Conservation (phyloP, 2,888 invertebrate genomes). For the Phyllotreta cruciferae region DNA sequence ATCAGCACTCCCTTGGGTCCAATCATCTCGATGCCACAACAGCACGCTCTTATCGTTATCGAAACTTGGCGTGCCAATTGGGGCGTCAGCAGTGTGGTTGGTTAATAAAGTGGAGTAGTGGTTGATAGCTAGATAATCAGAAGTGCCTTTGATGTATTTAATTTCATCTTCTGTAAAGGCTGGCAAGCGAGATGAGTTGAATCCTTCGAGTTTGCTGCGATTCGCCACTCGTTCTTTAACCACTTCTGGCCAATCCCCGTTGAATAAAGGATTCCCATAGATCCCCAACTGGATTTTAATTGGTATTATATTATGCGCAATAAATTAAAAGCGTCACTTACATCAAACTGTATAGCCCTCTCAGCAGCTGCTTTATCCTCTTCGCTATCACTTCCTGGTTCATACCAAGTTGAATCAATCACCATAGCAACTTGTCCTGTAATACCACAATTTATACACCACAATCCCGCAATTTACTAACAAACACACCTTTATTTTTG, state of each 20-base stretch:
- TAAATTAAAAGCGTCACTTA: not conserved
- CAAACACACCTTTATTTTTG: slow-evolving; percentile 32
- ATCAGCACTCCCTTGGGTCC: slow-evolving; percentile 21
- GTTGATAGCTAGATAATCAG: slow-evolving; percentile 79
- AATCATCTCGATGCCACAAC: slow-evolving; percentile 58
- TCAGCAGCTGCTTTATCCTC: slow-evolving; percentile 15
- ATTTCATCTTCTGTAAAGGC: slow-evolving; percentile 68
- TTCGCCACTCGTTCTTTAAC: slow-evolving; percentile 63
- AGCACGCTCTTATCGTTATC: slow-evolving; percentile 55
- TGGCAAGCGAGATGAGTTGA: slow-evolving; percentile 68
- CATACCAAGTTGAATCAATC: slow-evolving; percentile 39
- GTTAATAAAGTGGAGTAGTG: slow-evolving; percentile 71
- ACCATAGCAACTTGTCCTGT: slow-evolving; percentile 49
- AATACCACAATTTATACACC: too few relatives aligned
- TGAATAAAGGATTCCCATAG: too few relatives aligned
- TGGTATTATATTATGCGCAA: too few relatives aligned
- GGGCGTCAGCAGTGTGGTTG: slow-evolving; percentile 40
- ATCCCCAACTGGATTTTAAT: too few relatives aligned
- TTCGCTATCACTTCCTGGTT: slow-evolving; percentile 38
- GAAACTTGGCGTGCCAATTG: slow-evolving; percentile 30
- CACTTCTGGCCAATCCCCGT: not conserved
- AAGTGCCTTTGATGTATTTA: slow-evolving; percentile 66
- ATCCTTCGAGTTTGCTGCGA: slow-evolving; percentile 68
- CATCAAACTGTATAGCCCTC: slow-evolving; percentile 7
- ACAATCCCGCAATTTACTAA: not conserved